These are phyloP conservation scores for Tetrax tetrax DNA, from an alignment of 2,113 vertebrate genomes.

Conservation along the genomic window DNA sequence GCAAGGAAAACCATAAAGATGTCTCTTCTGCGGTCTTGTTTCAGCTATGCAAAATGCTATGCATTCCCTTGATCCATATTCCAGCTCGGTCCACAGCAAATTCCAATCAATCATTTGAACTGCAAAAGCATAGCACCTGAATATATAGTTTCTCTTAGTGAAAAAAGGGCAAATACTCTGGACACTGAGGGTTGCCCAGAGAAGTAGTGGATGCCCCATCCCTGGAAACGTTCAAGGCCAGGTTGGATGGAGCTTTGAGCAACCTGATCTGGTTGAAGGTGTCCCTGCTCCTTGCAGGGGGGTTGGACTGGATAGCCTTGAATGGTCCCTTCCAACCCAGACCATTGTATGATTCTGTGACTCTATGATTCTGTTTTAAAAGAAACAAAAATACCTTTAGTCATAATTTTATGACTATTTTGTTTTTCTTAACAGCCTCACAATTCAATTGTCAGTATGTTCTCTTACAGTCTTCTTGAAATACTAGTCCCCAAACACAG, in stretches of 20 bases:
- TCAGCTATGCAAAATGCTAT: background rate
- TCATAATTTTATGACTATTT: background rate
- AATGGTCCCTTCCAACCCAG: too few species aligned
- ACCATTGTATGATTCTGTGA: too few species aligned
- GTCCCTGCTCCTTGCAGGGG: too few species aligned
- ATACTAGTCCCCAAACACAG: background rate
- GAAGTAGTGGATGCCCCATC: too few species aligned
- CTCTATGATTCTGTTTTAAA: background rate
- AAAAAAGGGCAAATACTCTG: background rate
- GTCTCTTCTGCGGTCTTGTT: background rate
- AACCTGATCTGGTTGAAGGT: too few species aligned
- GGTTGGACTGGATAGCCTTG: too few species aligned
- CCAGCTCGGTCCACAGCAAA: background rate
- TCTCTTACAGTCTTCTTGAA: background rate
- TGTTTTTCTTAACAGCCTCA: background rate
- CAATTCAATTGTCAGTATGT: background rate
- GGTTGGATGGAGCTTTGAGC: too few species aligned
- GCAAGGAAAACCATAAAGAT: background rate
- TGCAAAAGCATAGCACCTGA: background rate
- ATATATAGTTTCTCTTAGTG: background rate
- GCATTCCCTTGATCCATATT: background rate
- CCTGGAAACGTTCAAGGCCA: too few species aligned
- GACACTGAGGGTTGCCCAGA: too few species aligned
- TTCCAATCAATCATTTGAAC: background rate
- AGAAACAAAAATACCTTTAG: background rate